Evolutionary conservation across 2,113 vertebrate species (phyloP).

Genomic region (Probosciger aterrimus): DNA sequence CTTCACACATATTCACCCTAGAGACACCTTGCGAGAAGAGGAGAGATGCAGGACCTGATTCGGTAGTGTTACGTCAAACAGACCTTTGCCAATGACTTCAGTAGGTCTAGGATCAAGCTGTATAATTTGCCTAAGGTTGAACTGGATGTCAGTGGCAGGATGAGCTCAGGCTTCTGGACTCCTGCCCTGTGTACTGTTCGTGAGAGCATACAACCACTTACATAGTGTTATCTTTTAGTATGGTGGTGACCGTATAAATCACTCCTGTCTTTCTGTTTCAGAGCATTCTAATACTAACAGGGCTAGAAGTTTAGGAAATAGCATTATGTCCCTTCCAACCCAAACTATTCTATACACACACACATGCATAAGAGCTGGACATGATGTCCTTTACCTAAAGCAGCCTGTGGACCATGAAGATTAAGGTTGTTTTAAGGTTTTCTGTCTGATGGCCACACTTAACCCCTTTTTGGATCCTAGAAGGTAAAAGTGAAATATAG

Average conservation of each 20-base stretch:
- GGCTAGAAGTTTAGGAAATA: background rate
- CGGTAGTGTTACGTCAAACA: background rate
- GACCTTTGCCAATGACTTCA: background rate
- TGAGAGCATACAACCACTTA: background rate
- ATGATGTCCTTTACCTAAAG: background rate
- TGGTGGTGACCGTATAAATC: background rate
- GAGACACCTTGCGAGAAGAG: background rate
- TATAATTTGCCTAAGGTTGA: background rate
- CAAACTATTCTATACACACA: background rate
- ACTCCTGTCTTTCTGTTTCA: background rate
- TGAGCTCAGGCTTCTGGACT: slow-evolving; percentile 27
- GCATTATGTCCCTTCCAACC: background rate
- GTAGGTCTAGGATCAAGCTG: slow-evolving; percentile 6
- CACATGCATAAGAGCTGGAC: background rate
- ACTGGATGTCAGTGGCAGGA: background rate
- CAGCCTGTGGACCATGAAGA: background rate
- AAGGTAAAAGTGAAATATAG: background rate
- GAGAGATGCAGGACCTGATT: background rate
- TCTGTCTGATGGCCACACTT: background rate
- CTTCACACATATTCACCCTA: background rate
- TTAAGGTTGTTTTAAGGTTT: background rate
- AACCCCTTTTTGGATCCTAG: background rate
- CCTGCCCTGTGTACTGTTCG: background rate
- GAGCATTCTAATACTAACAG: background rate
- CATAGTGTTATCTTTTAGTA: background rate